Conservation (phyloP, 2,888 invertebrate species). For the Andrena bicolor region DNA sequence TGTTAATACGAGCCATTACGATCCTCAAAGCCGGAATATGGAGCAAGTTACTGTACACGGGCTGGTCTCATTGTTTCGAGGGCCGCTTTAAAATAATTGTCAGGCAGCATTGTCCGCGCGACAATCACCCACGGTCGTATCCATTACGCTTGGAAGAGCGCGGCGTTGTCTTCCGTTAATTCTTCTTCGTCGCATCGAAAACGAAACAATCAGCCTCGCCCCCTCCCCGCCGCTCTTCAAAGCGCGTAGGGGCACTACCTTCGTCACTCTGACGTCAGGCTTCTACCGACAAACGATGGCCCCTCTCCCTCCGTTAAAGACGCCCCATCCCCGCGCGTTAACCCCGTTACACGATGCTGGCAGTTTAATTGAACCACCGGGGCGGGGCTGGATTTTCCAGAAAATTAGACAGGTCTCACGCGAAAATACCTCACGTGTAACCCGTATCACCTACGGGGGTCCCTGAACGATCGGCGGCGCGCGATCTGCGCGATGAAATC, state of each 20-base stretch:
- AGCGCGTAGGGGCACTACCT: neutral
- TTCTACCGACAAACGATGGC: constrained; percentile 6
- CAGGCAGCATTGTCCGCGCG: constrained; percentile 56
- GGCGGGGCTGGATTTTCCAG: constrained; percentile 41
- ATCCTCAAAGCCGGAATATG: constrained; percentile 57
- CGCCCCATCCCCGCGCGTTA: neutral
- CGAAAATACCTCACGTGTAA: constrained; percentile 52
- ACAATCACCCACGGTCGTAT: constrained; percentile 54
- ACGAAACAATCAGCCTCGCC: constrained; percentile 33
- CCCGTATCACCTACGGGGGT: constrained; percentile 36
- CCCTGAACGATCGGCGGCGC: constrained; percentile 41
- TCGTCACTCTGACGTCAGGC: neutral
- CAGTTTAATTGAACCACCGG: constrained; percentile 45
- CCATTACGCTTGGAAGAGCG: constrained; percentile 43
- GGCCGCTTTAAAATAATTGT: constrained; percentile 66
- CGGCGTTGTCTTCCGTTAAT: constrained; percentile 48
- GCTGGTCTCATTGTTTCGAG: constrained; percentile 47
- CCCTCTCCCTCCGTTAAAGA: neutral
- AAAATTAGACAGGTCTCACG: constrained; percentile 52
- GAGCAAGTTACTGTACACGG: constrained; percentile 48
- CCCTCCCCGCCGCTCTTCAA: too few relatives aligned
- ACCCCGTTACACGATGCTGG: constrained; percentile 20
- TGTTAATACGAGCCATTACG: constrained; percentile 61
- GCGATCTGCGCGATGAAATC: constrained; percentile 16
- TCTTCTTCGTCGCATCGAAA: constrained; percentile 43